phyloP scores from a whole-genome alignment of 1,140 invertebrate genomes.

The Neotoxoptera formosana region DNA sequence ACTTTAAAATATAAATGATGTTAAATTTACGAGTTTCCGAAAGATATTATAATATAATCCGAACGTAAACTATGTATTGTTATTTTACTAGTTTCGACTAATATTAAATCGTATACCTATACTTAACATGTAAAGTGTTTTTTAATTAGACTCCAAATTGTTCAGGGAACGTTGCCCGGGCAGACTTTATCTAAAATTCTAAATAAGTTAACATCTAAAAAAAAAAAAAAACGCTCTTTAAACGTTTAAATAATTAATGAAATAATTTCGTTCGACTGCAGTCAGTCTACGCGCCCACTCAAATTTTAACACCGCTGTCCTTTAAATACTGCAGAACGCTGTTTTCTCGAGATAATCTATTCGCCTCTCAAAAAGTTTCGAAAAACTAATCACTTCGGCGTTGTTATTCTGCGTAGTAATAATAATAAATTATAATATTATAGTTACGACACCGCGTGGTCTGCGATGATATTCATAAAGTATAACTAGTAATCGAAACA shows the following conservation, averaged over 20 bases:
- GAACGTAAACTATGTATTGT: background rate
- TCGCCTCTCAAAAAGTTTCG: background rate
- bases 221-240: background rate
- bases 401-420: background rate
- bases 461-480: background rate
- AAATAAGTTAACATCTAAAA: background rate
- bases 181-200: background rate
- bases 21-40: background rate
- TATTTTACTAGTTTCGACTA: background rate
- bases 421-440: too few species aligned
- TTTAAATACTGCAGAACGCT: background rate
- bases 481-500: too few species aligned
- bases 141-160: background rate
- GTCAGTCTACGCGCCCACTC: background rate
- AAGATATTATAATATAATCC: background rate
- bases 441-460: background rate
- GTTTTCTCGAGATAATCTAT: background rate
- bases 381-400: background rate
- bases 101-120: background rate
- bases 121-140: background rate
- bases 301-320: background rate
- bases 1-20: constrained; percentile 3
- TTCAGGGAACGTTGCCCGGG: background rate
- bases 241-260: background rate
- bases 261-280: background rate